These are phyloP conservation scores for Echinops telfairi DNA, from an alignment of 2,113 vertebrate genomes.

Conservation along the genomic window DNA sequence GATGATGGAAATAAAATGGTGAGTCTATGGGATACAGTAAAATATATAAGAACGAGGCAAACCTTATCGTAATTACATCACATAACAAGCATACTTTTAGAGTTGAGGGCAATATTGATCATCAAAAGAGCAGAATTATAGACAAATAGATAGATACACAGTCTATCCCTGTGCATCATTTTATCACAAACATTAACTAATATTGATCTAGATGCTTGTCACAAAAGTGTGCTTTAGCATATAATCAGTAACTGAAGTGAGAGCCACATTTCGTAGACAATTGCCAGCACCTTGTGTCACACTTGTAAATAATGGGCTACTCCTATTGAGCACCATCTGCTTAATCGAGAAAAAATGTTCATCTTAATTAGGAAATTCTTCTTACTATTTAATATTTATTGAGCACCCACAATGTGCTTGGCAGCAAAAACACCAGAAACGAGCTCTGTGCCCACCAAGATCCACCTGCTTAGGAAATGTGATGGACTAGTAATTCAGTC, in stretches of 20 bases:
- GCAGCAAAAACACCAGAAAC: slow-evolving; percentile 67
- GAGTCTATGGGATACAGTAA: neutral
- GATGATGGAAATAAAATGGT: slow-evolving; percentile 23
- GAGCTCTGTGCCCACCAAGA: slow-evolving; percentile 56
- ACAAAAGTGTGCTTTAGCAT: slow-evolving; percentile 78
- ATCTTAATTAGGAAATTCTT: slow-evolving; percentile 87
- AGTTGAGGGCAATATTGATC: slow-evolving; percentile 68
- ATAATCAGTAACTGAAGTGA: slow-evolving; percentile 73
- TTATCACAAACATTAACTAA: slow-evolving; percentile 81
- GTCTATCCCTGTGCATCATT: slow-evolving; percentile 68
- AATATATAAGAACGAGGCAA: slow-evolving; percentile 38
- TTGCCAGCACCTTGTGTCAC: slow-evolving; percentile 74
- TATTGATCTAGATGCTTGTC: slow-evolving; percentile 80
- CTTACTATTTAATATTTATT: slow-evolving; percentile 79
- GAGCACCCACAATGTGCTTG: slow-evolving; percentile 74
- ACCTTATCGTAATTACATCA: slow-evolving; percentile 63
- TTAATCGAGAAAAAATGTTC: slow-evolving; percentile 84
- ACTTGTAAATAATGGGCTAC: slow-evolving; percentile 81
- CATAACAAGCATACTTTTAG: slow-evolving; percentile 69
- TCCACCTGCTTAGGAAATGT: slow-evolving; percentile 62
- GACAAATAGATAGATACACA: slow-evolving; percentile 10
- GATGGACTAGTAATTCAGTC: slow-evolving; percentile 60
- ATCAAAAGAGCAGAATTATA: slow-evolving; percentile 76
- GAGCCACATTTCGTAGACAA: slow-evolving; percentile 68
- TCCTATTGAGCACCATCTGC: slow-evolving; percentile 85